Conservation (phyloP, 2,797 vertebrate species). For the Sebastes kiyomatsui region DNA sequence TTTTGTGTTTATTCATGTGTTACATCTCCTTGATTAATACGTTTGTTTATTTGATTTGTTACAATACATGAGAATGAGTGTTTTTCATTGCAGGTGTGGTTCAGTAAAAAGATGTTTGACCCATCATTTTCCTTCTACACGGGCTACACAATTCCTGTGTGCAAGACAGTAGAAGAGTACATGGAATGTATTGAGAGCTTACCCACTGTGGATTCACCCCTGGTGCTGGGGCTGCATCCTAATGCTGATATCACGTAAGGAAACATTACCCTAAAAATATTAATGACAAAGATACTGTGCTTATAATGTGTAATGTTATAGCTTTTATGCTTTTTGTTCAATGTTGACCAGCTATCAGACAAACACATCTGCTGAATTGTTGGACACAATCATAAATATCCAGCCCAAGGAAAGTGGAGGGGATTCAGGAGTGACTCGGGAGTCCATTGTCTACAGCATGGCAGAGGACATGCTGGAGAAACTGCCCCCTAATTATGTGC, state of each 20-base stretch:
- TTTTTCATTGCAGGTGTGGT: conserved; percentile 83
- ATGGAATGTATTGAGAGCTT: conserved; percentile 85
- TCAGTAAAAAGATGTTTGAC: conserved; percentile 86
- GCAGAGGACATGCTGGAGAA: conserved; percentile 88
- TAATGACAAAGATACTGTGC: not conserved
- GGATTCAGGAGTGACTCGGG: conserved; percentile 84
- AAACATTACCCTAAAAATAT: not conserved
- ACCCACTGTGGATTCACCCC: conserved; percentile 82
- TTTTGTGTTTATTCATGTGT: not conserved
- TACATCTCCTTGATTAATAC: not conserved
- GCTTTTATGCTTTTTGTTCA: not conserved
- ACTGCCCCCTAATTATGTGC: conserved; percentile 84
- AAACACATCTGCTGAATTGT: conserved; percentile 84
- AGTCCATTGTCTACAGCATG: conserved; percentile 82
- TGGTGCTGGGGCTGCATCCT: conserved; percentile 70
- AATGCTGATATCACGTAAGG: conserved; percentile 75
- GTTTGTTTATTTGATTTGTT: not conserved
- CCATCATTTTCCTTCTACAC: conserved; percentile 84
- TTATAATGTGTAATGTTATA: not conserved
- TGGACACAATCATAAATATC: conserved; percentile 88
- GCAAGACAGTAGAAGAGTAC: conserved; percentile 85
- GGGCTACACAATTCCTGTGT: conserved; percentile 86
- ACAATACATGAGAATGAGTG: not conserved
- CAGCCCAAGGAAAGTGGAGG: conserved; percentile 88
- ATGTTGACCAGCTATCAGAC: conserved; percentile 84